Percentiles rank a stretch among this genome's conserved stretches.
phyloP scores from a whole-genome alignment of 2,113 vertebrate genomes.

The Pipa parva region DNA sequence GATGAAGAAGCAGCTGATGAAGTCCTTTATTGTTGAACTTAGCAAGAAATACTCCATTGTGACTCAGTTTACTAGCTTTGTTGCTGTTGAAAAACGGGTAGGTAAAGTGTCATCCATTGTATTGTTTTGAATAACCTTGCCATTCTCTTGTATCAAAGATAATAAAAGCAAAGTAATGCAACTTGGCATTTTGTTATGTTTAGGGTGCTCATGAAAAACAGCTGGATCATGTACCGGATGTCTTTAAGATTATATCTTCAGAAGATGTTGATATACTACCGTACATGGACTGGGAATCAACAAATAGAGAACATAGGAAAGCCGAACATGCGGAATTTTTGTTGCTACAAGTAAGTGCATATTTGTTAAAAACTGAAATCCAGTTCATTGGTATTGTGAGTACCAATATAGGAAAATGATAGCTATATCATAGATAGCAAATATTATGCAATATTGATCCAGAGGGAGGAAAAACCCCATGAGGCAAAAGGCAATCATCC shows the following conservation, averaged over 20 bases:
- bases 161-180: neutral
- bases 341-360: too few species aligned
- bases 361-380: too few species aligned
- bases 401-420: too few species aligned
- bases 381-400: too few species aligned
- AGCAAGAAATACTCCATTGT: constrained; percentile 82
- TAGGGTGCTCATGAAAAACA: constrained; percentile 50
- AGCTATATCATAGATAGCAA: too few species aligned
- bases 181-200: neutral
- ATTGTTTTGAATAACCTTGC: neutral
- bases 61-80: constrained; percentile 85
- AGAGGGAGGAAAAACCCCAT: too few species aligned
- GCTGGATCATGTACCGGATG: constrained; percentile 51
- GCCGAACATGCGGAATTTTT: too few species aligned
- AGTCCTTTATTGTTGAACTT: constrained; percentile 70
- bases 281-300: constrained; percentile 66
- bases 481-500: too few species aligned
- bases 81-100: constrained; percentile 83
- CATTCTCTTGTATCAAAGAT: too few species aligned
- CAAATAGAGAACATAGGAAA: neutral
- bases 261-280: constrained; percentile 78
- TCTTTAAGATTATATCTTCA: constrained; percentile 63
- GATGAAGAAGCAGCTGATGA: constrained; percentile 76
- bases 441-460: too few species aligned
- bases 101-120: constrained; percentile 37